These are phyloP conservation scores for Aselliscus stoliczkanus DNA, from an alignment of 2,797 vertebrate genomes.

Conservation along the genomic window DNA sequence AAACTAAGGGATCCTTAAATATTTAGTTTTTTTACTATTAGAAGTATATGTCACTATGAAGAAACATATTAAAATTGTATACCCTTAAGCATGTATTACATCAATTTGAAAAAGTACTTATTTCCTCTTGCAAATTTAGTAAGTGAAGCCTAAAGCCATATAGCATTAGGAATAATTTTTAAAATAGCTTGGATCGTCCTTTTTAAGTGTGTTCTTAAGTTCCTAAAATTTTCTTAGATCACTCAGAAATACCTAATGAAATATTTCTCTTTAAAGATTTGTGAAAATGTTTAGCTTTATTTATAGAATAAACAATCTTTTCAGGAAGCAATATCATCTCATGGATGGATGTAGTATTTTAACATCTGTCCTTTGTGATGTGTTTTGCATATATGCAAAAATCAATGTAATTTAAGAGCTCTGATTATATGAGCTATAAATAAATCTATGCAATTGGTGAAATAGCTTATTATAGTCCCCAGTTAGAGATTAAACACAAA, in stretches of 20 bases:
- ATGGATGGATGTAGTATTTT: background rate
- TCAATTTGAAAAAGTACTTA: conserved; percentile 32
- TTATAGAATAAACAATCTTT: background rate
- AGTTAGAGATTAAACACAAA: background rate
- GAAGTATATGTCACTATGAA: background rate
- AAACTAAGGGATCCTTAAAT: background rate
- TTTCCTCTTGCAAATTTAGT: conserved; percentile 41
- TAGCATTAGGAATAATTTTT: background rate
- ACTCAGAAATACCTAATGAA: background rate
- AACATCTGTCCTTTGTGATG: background rate
- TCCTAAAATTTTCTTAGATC: background rate
- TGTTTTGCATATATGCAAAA: background rate
- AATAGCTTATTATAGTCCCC: background rate
- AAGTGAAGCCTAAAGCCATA: background rate
- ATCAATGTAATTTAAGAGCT: background rate
- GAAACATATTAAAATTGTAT: conserved; percentile 31
- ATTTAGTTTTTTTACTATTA: background rate
- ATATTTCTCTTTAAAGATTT: background rate
- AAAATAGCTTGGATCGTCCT: background rate
- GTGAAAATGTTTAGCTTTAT: background rate
- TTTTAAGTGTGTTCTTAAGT: conserved; percentile 6
- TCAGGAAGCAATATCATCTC: background rate
- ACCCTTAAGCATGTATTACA: conserved; percentile 1
- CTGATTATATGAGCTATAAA: background rate
- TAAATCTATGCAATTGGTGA: background rate